phyloP scores from a whole-genome alignment of 2,113 vertebrate species.

The Isichthys henryi region DNA sequence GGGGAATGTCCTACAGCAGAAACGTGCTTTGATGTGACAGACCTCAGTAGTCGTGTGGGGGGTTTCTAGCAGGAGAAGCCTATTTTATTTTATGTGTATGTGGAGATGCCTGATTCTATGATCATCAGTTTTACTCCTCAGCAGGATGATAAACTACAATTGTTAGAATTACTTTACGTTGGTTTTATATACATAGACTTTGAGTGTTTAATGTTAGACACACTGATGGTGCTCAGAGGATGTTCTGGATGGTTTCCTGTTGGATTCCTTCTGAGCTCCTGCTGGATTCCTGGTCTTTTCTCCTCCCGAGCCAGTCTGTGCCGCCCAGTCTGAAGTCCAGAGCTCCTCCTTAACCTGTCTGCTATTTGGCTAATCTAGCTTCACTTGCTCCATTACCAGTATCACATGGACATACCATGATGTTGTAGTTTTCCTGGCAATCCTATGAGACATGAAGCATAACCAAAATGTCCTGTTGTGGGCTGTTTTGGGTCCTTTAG shows the following conservation, averaged over 20 bases:
- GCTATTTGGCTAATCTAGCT: neutral
- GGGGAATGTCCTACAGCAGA: neutral
- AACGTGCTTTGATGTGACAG: conserved; percentile 1
- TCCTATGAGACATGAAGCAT: neutral
- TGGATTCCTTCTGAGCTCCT: neutral
- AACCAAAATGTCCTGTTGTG: neutral
- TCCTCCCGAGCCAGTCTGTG: neutral
- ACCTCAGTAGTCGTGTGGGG: neutral
- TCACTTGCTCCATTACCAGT: neutral
- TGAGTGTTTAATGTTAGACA: neutral
- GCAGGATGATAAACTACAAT: neutral
- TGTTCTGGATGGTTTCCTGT: neutral
- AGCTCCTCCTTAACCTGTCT: neutral
- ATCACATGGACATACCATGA: neutral
- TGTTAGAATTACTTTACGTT: neutral
- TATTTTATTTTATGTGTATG: neutral
- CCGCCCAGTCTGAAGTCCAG: neutral
- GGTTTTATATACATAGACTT: neutral
- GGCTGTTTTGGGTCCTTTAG: neutral
- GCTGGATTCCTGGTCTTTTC: neutral
- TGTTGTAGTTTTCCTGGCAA: neutral
- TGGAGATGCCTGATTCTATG: neutral
- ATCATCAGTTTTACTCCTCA: neutral
- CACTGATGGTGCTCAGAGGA: neutral
- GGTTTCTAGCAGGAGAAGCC: neutral